Evolutionary conservation across 2,113 vertebrate genomes (phyloP).

Genomic region (Aphyosemion australe): DNA sequence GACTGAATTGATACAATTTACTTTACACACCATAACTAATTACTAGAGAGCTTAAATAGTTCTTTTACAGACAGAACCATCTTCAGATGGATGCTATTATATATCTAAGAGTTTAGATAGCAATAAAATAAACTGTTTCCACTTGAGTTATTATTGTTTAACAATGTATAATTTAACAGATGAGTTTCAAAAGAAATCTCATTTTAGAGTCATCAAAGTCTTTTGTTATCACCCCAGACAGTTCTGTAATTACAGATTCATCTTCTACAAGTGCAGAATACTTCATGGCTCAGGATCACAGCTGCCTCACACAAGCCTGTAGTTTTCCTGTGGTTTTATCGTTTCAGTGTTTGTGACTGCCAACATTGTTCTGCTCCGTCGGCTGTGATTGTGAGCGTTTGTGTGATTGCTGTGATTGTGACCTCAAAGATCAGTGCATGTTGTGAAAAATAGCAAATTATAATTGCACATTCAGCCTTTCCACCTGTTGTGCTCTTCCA

Average conservation of each 20-base stretch:
- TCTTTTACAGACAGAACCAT: too few species aligned
- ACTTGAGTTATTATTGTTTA: too few species aligned
- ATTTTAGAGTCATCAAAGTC: too few species aligned
- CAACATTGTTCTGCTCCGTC: constrained; percentile 18
- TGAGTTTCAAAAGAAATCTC: background rate
- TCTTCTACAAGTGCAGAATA: constrained; percentile 16
- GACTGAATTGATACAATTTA: too few species aligned
- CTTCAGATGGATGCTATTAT: too few species aligned
- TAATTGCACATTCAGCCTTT: constrained; percentile 27
- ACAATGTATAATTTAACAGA: too few species aligned
- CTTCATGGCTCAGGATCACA: constrained; percentile 28
- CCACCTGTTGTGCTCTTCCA: constrained; percentile 17
- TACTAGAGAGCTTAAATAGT: too few species aligned
- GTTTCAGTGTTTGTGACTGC: constrained; percentile 6
- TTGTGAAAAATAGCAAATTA: constrained; percentile 9
- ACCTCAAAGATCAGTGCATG: constrained; percentile 7
- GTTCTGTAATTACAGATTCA: constrained; percentile 29
- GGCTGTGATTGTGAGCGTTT: constrained; percentile 7
- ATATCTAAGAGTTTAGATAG: too few species aligned
- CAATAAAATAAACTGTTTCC: too few species aligned
- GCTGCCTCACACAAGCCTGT: constrained; percentile 39
- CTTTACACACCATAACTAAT: too few species aligned
- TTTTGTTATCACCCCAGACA: background rate
- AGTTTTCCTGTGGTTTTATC: constrained; percentile 46
- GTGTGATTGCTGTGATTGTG: background rate